Evolutionary conservation across 2,888 invertebrate genomes (phyloP), one percentile per base, ranked within the genome.

Genomic region (Dione juno): DNA sequence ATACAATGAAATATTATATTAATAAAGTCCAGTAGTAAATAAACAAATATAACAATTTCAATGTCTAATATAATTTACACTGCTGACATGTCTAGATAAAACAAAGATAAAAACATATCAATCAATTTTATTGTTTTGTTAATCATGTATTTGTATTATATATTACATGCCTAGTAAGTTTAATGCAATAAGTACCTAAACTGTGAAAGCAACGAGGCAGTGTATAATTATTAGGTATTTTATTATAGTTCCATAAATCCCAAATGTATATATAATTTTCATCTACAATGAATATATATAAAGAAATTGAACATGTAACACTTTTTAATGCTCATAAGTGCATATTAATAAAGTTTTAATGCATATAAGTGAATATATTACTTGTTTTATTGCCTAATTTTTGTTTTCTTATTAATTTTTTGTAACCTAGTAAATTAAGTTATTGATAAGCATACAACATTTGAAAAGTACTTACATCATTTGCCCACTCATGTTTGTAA

Each of bases 401-500:
- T 28, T 8, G 21, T 53, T 53, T 53, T 21, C 21, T 53, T 28
- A 28, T 53, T 0, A 8, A 0, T 28, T 21, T 13, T 28, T 14
- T 53, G 28, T 28, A 53, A 53, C 21, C 13, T 28, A 2, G 13
- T 28, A 13, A 2, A 57, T 13, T 5, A 40, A 28, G 50, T 48
- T 16, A 63, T 40, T 59, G 8, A 48, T n/a, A n/a, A n/a, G n/a
- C 37, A 14, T 19, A 52, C 3, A 50, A 19, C n/a, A 58, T 28
- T 21, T 14, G 16, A 58, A 35, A 40, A 19, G 53, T 79, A 91
- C 93, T 92, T 80, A 93, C 96, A 82, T 96, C 96, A 83, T 97
- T 97, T 76, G 96, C 96, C 97, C 98, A 98, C 87, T 97, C 97
- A 89, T 98, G 98, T 86, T 96, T 96, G 84, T 98, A 98, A 45